Conservation (phyloP, 2,797 vertebrate species). For the Pelodytes ibericus region DNA sequence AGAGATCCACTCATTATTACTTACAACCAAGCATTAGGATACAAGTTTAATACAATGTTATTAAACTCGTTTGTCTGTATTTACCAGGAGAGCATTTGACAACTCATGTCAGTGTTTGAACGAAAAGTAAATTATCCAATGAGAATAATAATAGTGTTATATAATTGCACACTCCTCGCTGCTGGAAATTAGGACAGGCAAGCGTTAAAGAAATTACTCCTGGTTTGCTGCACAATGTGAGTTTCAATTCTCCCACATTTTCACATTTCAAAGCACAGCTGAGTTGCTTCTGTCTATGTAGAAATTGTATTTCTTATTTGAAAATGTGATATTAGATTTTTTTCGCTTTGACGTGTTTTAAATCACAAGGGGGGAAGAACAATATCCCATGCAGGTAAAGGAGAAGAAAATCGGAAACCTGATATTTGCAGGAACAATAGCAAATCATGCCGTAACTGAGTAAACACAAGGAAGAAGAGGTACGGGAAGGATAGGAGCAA, state of each 20-base stretch:
- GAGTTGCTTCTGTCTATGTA: not conserved
- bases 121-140: too few relatives aligned
- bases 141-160: too few relatives aligned
- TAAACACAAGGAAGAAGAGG: conserved; percentile 3
- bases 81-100: too few relatives aligned
- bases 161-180: too few relatives aligned
- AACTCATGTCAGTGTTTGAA: too few relatives aligned
- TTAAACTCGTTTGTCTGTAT: too few relatives aligned
- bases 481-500: not conserved
- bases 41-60: too few relatives aligned
- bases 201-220: not conserved
- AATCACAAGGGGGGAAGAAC: conserved; percentile 36
- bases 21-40: too few relatives aligned
- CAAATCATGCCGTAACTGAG: conserved; percentile 7
- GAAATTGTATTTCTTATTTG: conserved; percentile 22
- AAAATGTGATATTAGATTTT: conserved; percentile 37
- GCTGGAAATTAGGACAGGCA: too few relatives aligned
- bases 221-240: not conserved
- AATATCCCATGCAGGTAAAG: conserved; percentile 11
- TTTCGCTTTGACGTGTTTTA: conserved; percentile 47
- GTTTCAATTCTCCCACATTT: not conserved
- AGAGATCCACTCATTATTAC: too few relatives aligned
- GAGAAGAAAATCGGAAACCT: not conserved
- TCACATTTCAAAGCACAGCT: not conserved
- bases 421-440: conserved; percentile 23